phyloP scores from a whole-genome alignment of 2,113 vertebrate genomes.

The Corvus cornix region DNA sequence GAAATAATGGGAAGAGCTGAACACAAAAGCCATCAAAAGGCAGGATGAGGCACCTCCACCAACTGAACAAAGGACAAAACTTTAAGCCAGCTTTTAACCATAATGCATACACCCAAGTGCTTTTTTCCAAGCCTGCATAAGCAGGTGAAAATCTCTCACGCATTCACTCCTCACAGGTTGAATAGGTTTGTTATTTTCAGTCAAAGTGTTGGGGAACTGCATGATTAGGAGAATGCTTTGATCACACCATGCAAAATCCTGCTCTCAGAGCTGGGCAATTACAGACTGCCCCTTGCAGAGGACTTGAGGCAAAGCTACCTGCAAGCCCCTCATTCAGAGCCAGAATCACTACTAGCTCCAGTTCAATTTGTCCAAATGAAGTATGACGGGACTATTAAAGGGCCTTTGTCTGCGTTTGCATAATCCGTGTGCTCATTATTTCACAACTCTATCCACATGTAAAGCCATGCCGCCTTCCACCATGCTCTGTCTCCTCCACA shows the following conservation, averaged over 20 bases:
- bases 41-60: background rate
- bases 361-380: background rate
- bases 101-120: background rate
- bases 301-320: background rate
- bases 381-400: background rate
- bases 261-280: background rate
- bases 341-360: background rate
- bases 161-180: constrained; percentile 13
- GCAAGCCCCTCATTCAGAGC: background rate
- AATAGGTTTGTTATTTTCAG: constrained; percentile 46
- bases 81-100: constrained; percentile 30
- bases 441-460: background rate
- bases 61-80: background rate
- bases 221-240: constrained; percentile 15
- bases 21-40: constrained; percentile 8
- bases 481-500: background rate
- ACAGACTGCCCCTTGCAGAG: background rate
- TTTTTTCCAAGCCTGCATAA: constrained; percentile 10
- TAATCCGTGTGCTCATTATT: background rate
- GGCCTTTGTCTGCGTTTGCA: background rate
- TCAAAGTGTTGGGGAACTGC: background rate
- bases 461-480: background rate
- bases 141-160: constrained; percentile 56
- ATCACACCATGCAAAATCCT: constrained; percentile 46
- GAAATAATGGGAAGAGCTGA: constrained; percentile 46